Base-by-base conservation (phyloP, 2,888 invertebrate species). In the Cephus pulcher region DNA sequence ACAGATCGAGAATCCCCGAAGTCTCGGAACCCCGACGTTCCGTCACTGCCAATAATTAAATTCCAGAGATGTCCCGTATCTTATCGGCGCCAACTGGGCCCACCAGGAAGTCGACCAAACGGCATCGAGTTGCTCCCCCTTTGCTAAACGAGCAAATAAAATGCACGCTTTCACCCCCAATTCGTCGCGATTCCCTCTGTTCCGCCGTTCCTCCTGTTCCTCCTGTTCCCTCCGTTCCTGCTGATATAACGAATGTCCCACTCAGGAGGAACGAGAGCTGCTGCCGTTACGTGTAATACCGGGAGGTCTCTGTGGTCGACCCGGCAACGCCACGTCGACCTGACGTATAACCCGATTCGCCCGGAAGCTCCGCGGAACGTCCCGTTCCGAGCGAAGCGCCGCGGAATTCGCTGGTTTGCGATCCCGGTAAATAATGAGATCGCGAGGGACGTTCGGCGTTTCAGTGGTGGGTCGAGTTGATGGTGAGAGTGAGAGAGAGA, bases 51-150 rank as follows among this genome's bases (percentile, higher is more conserved):
- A 82, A 83, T 85, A 83, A 85, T 85, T 83, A 85, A 85, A 85
- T 85, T 85, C 84, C 84, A 78, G 74, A 78, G 80, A 81, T 78
- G 81, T 81, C 81, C 82, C 84, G 80, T 82, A 84, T 84, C 84
- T 84, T 84, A 83, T 84, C 82, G 82, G 79, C n/a, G 76, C 56
- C 56, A 56, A 56, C 23, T 2, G 56, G 23, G 9, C 75, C 12
- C 35, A 73, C 77, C 77, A 40, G 76, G 35, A 75, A 56, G 23
- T 56, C 23, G 23, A 23, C 56, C 56, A 56, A 56, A 56, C 23
- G 56, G 23, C 56, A 56, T 15, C 56, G 56, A 9, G 56, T 23
- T 9, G 12, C 9, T 56, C 23, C 40, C 40, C 40, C 23, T 56
- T 23, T 56, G 56, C 56, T 75, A 80, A 79, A 78, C 76, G 76